Conservation (phyloP, 1,140 invertebrate species). For the Pinna nobilis region DNA sequence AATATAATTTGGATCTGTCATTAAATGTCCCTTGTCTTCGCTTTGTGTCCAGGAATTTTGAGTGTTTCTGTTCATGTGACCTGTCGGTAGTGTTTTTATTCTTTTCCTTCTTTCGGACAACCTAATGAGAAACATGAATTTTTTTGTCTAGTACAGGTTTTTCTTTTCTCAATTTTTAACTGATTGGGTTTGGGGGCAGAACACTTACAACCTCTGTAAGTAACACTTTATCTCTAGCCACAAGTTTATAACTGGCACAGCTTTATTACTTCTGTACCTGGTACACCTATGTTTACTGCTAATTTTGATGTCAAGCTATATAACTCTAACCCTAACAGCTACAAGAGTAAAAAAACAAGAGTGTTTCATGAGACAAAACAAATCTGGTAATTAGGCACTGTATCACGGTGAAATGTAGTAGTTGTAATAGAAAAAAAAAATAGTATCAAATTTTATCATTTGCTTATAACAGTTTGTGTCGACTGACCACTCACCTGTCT, state of each 20-base stretch:
- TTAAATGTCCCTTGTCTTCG: slow-evolving; percentile 45
- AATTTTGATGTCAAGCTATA: no score
- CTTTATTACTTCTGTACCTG: no score
- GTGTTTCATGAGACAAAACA: background rate
- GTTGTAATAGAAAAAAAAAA: background rate
- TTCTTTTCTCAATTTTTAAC: slow-evolving; percentile 2
- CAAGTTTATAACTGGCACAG: no score
- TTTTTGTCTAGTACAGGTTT: background rate
- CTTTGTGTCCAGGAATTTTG: background rate
- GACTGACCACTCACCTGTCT: background rate
- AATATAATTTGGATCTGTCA: slow-evolving; percentile 34
- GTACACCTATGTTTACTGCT: no score
- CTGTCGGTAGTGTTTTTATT: background rate
- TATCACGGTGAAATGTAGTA: no score
- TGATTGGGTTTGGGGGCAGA: no score
- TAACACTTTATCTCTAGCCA: no score
- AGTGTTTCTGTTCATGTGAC: no score
- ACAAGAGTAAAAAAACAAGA: background rate
- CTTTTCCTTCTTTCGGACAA: background rate
- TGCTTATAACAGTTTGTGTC: background rate
- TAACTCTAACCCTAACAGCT: no score
- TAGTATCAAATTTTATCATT: background rate
- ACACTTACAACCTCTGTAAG: no score
- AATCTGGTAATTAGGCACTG: background rate
- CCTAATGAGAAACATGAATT: background rate